Evolutionary conservation across 2,888 invertebrate species (phyloP).

Genomic region (Rutpela maculata): DNA sequence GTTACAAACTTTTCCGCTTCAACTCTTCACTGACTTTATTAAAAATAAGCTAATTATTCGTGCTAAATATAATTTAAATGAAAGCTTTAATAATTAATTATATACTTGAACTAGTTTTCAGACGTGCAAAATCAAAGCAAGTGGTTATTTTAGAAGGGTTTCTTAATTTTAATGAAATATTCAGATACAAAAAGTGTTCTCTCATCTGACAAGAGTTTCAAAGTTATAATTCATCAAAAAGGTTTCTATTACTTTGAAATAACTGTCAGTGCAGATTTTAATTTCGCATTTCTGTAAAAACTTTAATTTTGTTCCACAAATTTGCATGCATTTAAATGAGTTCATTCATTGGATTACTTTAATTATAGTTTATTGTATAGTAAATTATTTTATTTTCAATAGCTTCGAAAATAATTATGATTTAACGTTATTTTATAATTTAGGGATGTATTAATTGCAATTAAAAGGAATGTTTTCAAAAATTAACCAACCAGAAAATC

Average conservation of each 20-base stretch:
- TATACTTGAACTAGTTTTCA: background rate
- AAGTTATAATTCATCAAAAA: slow-evolving; percentile 31
- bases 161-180: slow-evolving; percentile 25
- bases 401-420: too few relatives aligned
- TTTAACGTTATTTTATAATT: too few relatives aligned
- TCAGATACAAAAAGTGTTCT: slow-evolving; percentile 9
- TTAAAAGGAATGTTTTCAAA: too few relatives aligned
- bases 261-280: slow-evolving; percentile 14
- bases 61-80: background rate
- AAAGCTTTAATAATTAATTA: background rate
- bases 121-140: background rate
- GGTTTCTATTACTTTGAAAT: slow-evolving; percentile 21
- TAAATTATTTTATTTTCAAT: too few relatives aligned
- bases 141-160: background rate
- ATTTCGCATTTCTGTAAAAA: slow-evolving; percentile 17
- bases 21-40: too few relatives aligned
- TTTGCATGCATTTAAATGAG: slow-evolving; percentile 25
- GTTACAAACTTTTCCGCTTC: too few relatives aligned
- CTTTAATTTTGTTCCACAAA: slow-evolving; percentile 3
- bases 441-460: too few relatives aligned
- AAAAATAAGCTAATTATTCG: background rate
- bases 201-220: slow-evolving; percentile 20
- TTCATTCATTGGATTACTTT: background rate
- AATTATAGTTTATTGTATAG: background rate
- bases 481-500: too few relatives aligned